A percentile compares a stretch with the other conserved stretches of the same genome.
phyloP scores from a whole-genome alignment of 2,113 vertebrate genomes.

The Chaetodon trifascialis region DNA sequence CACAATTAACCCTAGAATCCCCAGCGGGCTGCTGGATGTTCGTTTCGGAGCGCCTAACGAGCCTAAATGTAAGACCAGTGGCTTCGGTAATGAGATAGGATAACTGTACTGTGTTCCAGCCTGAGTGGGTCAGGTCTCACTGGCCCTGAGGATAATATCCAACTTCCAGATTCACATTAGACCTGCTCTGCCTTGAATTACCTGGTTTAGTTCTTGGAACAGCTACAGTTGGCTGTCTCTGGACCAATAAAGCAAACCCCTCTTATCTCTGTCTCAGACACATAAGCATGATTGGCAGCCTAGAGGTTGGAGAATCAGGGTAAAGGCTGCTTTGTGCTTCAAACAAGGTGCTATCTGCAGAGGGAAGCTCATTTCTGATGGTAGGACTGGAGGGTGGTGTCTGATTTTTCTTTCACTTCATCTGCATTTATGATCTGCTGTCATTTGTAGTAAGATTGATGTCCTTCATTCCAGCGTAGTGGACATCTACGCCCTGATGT shows the following conservation, averaged over 20 bases:
- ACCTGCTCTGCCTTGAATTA: conserved; percentile 50
- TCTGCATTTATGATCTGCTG: not conserved
- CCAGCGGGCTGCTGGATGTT: conserved; percentile 71
- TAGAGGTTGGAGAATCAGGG: conserved; percentile 9
- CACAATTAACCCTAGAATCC: conserved; percentile 83
- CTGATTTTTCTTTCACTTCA: not conserved
- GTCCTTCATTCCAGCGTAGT: not conserved
- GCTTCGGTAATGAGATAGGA: conserved; percentile 80
- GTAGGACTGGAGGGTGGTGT: not conserved
- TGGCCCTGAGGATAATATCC: conserved; percentile 70
- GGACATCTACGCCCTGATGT: not conserved
- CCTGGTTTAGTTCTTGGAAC: conserved; percentile 45
- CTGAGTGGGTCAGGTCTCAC: conserved; percentile 72
- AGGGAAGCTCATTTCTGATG: not conserved
- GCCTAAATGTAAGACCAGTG: conserved; percentile 81
- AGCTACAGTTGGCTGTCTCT: conserved; percentile 18
- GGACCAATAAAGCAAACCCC: conserved; percentile 27
- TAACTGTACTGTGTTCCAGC: conserved; percentile 69
- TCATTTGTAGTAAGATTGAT: not conserved
- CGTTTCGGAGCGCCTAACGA: conserved; percentile 77
- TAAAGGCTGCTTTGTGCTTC: conserved; percentile 21
- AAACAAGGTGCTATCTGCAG: conserved; percentile 21
- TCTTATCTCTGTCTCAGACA: conserved; percentile 49
- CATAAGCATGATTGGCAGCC: conserved; percentile 37
- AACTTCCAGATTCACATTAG: conserved; percentile 53